Evolutionary conservation across 2,797 vertebrate genomes (phyloP).

Genomic region (Chelidonichthys spinosus): DNA sequence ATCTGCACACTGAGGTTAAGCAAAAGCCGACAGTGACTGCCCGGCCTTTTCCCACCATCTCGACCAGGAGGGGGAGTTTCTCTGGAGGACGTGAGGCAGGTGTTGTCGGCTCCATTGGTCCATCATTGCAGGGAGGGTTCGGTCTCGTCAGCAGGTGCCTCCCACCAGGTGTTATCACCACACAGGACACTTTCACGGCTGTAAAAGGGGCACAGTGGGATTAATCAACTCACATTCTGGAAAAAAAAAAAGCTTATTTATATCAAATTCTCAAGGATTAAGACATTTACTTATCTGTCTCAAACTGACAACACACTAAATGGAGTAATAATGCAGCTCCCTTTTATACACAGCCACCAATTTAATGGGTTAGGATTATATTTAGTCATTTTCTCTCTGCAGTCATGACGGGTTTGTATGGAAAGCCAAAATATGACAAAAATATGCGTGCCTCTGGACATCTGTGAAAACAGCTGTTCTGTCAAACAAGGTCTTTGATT

Average conservation of each 20-base stretch:
- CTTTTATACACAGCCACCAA: slow-evolving; percentile 3
- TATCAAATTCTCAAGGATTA: background rate
- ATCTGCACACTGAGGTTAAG: slow-evolving; percentile 10
- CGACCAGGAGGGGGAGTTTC: background rate
- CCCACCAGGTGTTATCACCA: slow-evolving; percentile 40
- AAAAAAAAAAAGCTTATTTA: slow-evolving; percentile 6
- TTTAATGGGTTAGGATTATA: slow-evolving; percentile 5
- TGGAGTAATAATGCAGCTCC: slow-evolving; percentile 2
- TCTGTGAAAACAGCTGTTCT: background rate
- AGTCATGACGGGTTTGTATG: background rate
- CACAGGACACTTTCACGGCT: slow-evolving; percentile 60
- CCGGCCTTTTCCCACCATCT: slow-evolving; percentile 21
- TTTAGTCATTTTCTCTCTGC: background rate
- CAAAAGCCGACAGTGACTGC: slow-evolving; percentile 5
- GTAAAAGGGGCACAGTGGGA: slow-evolving; percentile 59
- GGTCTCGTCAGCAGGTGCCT: slow-evolving; percentile 41
- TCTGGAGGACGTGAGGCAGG: slow-evolving; percentile 39
- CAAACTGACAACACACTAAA: background rate
- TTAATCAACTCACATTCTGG: slow-evolving; percentile 26
- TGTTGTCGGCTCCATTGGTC: slow-evolving; percentile 26
- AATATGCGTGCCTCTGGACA: background rate
- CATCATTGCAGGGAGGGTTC: slow-evolving; percentile 34
- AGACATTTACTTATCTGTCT: background rate
- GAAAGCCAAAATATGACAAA: background rate
- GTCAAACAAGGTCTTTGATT: background rate